Evolutionary conservation across 2,113 vertebrate species (phyloP).

Genomic region (Cnemophilus loriae): DNA sequence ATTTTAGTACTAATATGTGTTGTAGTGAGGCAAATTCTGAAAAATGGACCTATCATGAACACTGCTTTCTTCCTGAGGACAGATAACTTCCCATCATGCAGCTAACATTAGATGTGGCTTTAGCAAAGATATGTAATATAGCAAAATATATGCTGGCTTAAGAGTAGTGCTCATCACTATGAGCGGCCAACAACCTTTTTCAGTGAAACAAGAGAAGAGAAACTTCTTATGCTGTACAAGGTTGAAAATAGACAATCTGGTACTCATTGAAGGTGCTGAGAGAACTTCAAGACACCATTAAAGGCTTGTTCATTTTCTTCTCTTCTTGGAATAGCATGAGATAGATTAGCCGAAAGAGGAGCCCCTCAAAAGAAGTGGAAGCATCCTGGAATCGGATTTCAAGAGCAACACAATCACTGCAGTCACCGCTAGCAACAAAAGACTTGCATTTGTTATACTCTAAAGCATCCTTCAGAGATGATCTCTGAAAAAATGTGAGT

Average conservation of each 20-base stretch:
- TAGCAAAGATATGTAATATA: not conserved
- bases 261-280: fast-evolving
- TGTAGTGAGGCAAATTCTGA: not conserved
- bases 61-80: not conserved
- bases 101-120: not conserved
- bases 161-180: not conserved
- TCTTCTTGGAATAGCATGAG: not conserved
- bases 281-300: not conserved
- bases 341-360: not conserved
- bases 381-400: not conserved
- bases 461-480: not conserved
- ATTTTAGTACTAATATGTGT: not conserved
- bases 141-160: not conserved
- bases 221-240: not conserved
- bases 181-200: not conserved
- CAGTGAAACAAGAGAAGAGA: not conserved
- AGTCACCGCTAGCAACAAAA: not conserved
- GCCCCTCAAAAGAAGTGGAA: not conserved
- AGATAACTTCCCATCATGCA: not conserved
- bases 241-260: not conserved
- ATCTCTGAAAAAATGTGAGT: not conserved
- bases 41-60: fast-evolving
- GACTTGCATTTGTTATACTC: not conserved
- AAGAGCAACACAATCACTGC: not conserved
- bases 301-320: not conserved